Base-by-base conservation (phyloP, 2,113 vertebrate genomes). In the Galemys pyrenaicus region DNA sequence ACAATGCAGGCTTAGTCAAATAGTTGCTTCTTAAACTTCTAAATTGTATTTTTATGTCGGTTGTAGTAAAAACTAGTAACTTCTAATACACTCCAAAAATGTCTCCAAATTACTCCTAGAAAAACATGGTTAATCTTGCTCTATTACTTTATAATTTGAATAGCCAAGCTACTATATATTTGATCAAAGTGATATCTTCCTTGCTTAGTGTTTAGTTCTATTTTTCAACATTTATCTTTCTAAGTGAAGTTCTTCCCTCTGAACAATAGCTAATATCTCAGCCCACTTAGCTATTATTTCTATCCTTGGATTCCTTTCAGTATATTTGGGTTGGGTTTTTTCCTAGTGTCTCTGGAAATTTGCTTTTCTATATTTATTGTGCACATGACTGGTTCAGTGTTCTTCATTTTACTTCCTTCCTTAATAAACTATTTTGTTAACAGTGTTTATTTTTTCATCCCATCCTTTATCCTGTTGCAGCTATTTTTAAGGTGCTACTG, bases 401-500 rank as follows among this genome's bases (percentile, higher is more conserved):
- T 60, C 81, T 97, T 88, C 87, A 94, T 94, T 96, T 96, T 73
- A 82, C 67, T 97, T 97, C 96, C 94, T 97, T 97, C 96, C 91
- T 95, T 95, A 93, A 95, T 87, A 96, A 96, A 94, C 91, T 95
- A 58, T 65, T 91, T 96, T 97, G 93, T 96, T 96, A 94, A 65
- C 93, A 92, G 89, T 92, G 91, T 96, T 95, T 95, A 88, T 95
- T 96, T 97, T 97, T 97, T 91, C 71, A 68, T 96, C 97, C 24
- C 74, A 58, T 87, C 83, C 77, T 77, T 96, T 92, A 96, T 95
- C 87, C 94, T 91, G 96, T 68, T 94, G 92, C n/a, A 65, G 91
- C 87, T 95, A 97, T 97, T 97, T 97, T 97, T 95, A 97, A 96
- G 82, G 95, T 95, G 95, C 93, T 64, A 58, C 85, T 95, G 89